Evolutionary conservation across 2,797 vertebrate genomes (phyloP), one percentile per base, ranked within the genome.

Genomic region (Pseudomugil gertrudae): DNA sequence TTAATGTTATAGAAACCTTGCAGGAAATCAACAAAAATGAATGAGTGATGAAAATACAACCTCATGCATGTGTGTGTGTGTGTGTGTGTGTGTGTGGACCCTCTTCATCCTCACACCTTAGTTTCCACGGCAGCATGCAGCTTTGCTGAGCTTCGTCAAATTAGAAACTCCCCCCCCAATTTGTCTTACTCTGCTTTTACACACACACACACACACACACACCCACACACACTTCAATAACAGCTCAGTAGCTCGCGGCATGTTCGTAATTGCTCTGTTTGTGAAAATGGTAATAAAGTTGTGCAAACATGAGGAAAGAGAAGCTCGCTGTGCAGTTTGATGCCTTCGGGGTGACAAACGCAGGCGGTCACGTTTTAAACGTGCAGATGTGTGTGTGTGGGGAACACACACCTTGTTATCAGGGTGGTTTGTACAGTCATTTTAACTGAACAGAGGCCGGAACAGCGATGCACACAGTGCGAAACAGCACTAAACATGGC

Each of bases 71-170:
- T n/a, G 26, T 54, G 30, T 19, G 33, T 15, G 15, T 36, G 13
- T 8, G 13, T 9, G n/a, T n/a, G n/a, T n/a, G 29, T 29, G 9
- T 38, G 55, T 38, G 33, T 57, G 35, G 23, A 24, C 55, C 23
- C 35, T 65, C 74, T 50, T 71, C 64, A 69, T 67, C 63, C 43
- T 33, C 50, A 74, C 32, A 4, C 48, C 72, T 71, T 79, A 26
- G 79, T 92, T 90, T 77, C 91, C 88, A 90, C 72, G 79, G 87
- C 84, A 89, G 86, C 90, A 58, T 66, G 59, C 72, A 63, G 80
- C 74, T 63, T 61, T 58, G 32, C 72, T 14, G 61, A 69, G 60
- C 68, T 72, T 57, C 27, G 19, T 35, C 74, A 86, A 72, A 84
- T 81, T 74, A 80, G 76, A 83, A 67, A 55, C 63, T 26, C 66